Conservation (phyloP, 2,113 vertebrate species). For the Pholis gunnellus region DNA sequence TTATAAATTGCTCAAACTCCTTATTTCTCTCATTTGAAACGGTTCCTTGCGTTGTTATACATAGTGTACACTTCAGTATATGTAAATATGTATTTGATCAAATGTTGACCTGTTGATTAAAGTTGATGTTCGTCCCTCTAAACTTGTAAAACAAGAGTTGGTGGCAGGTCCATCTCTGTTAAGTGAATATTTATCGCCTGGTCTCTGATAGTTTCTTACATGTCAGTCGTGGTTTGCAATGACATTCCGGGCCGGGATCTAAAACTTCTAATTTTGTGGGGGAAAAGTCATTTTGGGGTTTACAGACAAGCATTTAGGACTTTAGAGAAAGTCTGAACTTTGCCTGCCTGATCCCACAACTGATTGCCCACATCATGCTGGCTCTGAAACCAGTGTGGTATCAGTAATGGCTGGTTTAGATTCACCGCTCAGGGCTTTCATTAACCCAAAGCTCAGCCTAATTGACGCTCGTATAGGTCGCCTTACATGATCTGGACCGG, state of each 20-base stretch:
- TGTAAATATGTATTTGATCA: neutral
- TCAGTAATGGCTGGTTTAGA: constrained; percentile 70
- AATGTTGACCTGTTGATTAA: constrained; percentile 40
- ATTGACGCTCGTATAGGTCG: constrained; percentile 56
- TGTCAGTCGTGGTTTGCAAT: neutral
- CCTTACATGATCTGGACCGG: constrained; percentile 55
- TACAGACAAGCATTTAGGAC: constrained; percentile 16
- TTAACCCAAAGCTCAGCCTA: constrained; percentile 67
- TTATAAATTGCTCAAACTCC: neutral
- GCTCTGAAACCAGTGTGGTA: constrained; percentile 74
- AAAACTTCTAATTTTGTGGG: constrained; percentile 35
- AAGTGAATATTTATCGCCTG: neutral
- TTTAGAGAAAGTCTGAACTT: constrained; percentile 51
- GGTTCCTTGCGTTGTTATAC: neutral
- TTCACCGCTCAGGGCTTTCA: constrained; percentile 61
- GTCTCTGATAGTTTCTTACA: constrained; percentile 16
- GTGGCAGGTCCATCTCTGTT: constrained; percentile 27
- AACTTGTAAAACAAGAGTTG: constrained; percentile 5
- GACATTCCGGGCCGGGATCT: neutral
- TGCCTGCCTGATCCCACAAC: constrained; percentile 50
- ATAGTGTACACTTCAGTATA: neutral
- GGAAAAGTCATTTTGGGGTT: constrained; percentile 25
- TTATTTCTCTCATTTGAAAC: neutral
- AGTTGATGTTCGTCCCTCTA: neutral
- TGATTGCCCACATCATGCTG: constrained; percentile 72